Evolutionary conservation across 2,888 invertebrate genomes (phyloP), one percentile per base, ranked within the genome.

Genomic region (Lycophotia porphyrea): DNA sequence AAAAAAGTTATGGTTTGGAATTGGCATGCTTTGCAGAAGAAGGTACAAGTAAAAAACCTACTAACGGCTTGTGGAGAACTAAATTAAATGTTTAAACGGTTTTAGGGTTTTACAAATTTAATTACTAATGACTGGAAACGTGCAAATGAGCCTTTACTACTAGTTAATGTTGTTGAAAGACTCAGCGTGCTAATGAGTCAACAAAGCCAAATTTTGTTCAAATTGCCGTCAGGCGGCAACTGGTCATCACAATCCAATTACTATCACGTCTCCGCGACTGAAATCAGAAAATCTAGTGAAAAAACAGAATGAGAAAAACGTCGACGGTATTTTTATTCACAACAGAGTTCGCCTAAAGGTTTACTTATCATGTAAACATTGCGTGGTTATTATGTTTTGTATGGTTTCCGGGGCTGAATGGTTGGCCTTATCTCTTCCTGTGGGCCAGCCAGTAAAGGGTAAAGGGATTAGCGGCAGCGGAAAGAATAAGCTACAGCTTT

Each of bases 231-330:
- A 66, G 61, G n/a, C 65, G 61, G 36, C 31, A 71, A 44, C 74
- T 71, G 82, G 82, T 81, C 71, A 81, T 78, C 77, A 70, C 74
- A 72, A 77, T 63, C 61, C 52, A 77, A 69, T 83, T 74, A 83
- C 70, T 80, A 81, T 76, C 60, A 68, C 36, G 67, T 73, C 60
- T 72, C 18, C 27, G 47, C 47, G 49, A 36, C 61, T 47, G 42
- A 73, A 81, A 61, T 76, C 64, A 68, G 70, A 63, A 66, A 80
- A 68, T 36, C 49, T 52, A 36, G 27, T 5, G 31, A 61, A 72
- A 75, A 84, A 76, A 73, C 21, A 63, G 36, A 60, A 60, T 13
- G 58, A 39, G 21, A 52, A 72, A 80, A 84, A 44, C 0, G 11
- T 63, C 24, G 24, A 18, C 68, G 31, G 13, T 58, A 49, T 79